Conservation (phyloP, 2,113 vertebrate genomes). For the Ursus arctos region DNA sequence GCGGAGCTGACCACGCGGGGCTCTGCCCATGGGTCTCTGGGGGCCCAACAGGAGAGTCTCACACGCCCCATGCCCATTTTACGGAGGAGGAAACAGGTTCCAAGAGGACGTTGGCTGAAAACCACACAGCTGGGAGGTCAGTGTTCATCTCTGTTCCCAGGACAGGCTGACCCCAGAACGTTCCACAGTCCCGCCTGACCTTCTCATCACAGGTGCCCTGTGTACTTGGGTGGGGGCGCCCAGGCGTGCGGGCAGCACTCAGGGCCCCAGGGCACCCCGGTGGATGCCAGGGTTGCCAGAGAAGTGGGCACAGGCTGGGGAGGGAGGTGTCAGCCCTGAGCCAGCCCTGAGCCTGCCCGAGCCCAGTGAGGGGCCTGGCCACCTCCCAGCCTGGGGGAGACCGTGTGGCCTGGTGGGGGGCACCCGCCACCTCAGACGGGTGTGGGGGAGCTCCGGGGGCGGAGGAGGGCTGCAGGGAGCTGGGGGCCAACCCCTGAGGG, state of each 20-base stretch:
- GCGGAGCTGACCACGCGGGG: fast-evolving
- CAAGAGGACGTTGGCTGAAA: background rate
- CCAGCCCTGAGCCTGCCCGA: fast-evolving
- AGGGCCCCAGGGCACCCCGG: fast-evolving
- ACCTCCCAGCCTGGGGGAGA: fast-evolving
- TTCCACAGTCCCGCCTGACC: background rate
- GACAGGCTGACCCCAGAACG: constrained; percentile 16
- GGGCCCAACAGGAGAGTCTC: fast-evolving
- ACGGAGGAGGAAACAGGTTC: background rate
- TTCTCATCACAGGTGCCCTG: fast-evolving
- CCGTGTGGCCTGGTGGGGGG: fast-evolving
- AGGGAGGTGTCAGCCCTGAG: too few species aligned
- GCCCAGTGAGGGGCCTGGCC: background rate
- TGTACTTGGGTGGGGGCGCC: background rate
- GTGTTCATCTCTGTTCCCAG: background rate
- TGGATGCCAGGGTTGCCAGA: fast-evolving
- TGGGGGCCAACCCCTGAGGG: background rate
- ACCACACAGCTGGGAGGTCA: too few species aligned
- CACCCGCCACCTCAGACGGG: background rate
- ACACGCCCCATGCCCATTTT: fast-evolving
- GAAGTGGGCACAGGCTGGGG: background rate
- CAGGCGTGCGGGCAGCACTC: fast-evolving
- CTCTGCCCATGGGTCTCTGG: fast-evolving
- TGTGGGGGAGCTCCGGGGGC: background rate
- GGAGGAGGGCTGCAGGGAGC: constrained; percentile 17